Conservation (phyloP, 2,113 vertebrate species). For the Morone saxatilis region DNA sequence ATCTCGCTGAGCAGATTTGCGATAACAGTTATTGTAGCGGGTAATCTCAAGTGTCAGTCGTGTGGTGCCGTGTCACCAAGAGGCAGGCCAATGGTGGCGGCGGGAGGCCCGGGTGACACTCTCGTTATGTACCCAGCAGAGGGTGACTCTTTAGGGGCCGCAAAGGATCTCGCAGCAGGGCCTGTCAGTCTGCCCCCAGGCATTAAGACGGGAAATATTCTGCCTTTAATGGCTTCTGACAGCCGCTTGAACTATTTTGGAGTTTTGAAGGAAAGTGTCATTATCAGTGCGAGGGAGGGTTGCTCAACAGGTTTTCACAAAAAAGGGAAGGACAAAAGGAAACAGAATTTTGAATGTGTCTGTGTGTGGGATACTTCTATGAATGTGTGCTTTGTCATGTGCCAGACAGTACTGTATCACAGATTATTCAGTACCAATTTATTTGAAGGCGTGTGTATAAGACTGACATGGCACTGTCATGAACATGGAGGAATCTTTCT, state of each 20-base stretch:
- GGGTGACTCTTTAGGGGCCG: slow-evolving; percentile 54
- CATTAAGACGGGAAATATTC: slow-evolving; percentile 28
- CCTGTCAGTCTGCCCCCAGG: slow-evolving; percentile 43
- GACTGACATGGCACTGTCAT: no score
- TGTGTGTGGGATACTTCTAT: neutral
- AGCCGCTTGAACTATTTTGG: slow-evolving; percentile 19
- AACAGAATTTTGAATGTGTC: neutral
- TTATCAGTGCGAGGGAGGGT: neutral
- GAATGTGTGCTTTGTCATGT: neutral
- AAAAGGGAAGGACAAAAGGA: neutral
- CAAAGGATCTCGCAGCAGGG: slow-evolving; percentile 33
- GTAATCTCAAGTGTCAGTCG: slow-evolving; percentile 52
- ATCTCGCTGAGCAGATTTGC: neutral
- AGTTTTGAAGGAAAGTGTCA: slow-evolving; percentile 34
- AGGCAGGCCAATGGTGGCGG: slow-evolving; percentile 18
- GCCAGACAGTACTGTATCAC: neutral
- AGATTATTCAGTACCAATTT: neutral
- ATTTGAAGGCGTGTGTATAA: no score
- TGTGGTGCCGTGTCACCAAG: slow-evolving; percentile 26
- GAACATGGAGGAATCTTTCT: no score
- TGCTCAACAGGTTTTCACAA: slow-evolving; percentile 38
- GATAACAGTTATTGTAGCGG: slow-evolving; percentile 42
- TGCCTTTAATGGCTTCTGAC: slow-evolving; percentile 62
- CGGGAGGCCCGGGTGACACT: slow-evolving; percentile 9
- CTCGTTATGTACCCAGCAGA: slow-evolving; percentile 62